Base-by-base conservation (phyloP, 2,888 invertebrate species). In the Tanytarsus gracilentus region DNA sequence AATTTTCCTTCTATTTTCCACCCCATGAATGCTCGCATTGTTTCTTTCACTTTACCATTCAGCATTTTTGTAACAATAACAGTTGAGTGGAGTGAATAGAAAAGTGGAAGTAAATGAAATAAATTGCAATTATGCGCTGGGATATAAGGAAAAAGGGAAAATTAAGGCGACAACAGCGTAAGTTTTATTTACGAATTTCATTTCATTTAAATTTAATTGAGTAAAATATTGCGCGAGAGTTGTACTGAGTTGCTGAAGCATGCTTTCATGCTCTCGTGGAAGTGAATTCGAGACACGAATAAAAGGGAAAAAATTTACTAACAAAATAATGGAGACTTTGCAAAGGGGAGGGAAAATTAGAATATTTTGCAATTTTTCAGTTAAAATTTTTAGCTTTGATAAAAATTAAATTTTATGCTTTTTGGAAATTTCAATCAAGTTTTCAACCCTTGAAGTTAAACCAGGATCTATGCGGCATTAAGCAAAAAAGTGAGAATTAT, bases 181-280 rank as follows among this genome's bases (percentile, higher is more conserved):
- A 36, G 8, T 18, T 44, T 5, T 44, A 18, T 23, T 23, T 8
- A 40, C 21, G 21, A 40, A 40, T n/a, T n/a, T n/a, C n/a, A 33
- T 9, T 44, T 23, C 44, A 44, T 44, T 44, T 44, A 23, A 44
- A 44, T 44, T 23, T 44, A 44, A 23, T 44, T 44, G 23, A 44
- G 44, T 8, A 44, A 44, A 44, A 44, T 44, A 44, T 44, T n/a
- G n/a, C n/a, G n/a, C n/a, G 44, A 44, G 16, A 44, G 18, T 23
- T 44, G 21, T 9, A 44, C 44, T 23, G 11, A 44, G 21, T 44
- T 44, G 23, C 44, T 44, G 44, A 44, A 44, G 44, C 44, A 44
- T 44, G 23, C 23, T 44, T 44, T 44, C 23, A 44, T 44, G 44
- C 44, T 44, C 44, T 8, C n/a, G n/a, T n/a, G n/a, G n/a, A n/a